phyloP scores from a whole-genome alignment of 2,113 vertebrate genomes.

The Cranoglanis bouderius region DNA sequence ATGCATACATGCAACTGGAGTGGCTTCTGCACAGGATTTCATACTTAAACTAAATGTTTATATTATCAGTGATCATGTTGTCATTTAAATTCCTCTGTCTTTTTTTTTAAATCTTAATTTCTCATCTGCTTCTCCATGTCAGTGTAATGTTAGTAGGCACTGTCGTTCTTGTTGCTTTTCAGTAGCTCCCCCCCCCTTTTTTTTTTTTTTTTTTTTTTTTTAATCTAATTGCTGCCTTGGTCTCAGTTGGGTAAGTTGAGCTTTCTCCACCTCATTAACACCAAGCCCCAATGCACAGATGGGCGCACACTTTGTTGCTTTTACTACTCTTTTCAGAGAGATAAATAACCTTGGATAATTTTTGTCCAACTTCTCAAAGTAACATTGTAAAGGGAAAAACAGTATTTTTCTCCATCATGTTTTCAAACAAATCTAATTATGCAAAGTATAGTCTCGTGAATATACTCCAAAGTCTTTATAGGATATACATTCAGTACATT shows the following conservation, averaged over 20 bases:
- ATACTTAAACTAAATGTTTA: not conserved
- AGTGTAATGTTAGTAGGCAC: not conserved
- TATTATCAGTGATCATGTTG: not conserved
- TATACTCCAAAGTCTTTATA: not conserved
- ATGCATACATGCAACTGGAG: not conserved
- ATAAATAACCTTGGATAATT: not conserved
- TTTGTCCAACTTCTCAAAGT: not conserved
- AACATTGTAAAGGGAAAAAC: not conserved
- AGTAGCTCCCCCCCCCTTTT: too few relatives aligned
- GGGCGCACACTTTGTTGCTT: not conserved
- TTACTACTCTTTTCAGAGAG: not conserved
- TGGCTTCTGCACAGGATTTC: too few relatives aligned
- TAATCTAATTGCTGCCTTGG: not conserved
- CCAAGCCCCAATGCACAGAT: not conserved
- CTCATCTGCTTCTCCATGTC: not conserved
- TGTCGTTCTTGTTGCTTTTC: not conserved
- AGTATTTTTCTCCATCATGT: not conserved
- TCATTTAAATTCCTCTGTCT: not conserved
- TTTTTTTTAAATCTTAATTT: not conserved
- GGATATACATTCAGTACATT: not conserved
- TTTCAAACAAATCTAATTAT: not conserved
- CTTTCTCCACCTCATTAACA: slow-evolving; percentile 19
- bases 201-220: not conserved
- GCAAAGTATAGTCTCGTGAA: not conserved
- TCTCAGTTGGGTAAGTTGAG: slow-evolving; percentile 16